Percentiles rank a stretch among this genome's conserved stretches.
Evolutionary conservation across 2,797 vertebrate genomes (phyloP).

Genomic region (Knipowitschia caucasica): DNA sequence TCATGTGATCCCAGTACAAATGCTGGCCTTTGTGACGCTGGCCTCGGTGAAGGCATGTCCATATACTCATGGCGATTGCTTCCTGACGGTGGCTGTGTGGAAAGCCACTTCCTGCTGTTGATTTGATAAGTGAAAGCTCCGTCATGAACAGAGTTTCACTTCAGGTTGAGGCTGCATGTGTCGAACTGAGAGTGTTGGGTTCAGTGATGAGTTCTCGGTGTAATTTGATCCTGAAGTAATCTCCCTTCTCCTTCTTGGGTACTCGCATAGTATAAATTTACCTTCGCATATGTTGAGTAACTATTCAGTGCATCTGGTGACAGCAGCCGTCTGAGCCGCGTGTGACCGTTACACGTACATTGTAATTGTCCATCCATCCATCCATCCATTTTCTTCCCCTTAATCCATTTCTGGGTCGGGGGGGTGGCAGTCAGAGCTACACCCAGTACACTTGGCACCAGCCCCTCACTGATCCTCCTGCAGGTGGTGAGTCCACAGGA

Average conservation of each 20-base stretch:
- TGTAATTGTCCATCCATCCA: too few species aligned
- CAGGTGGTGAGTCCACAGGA: too few species aligned
- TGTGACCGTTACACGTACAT: slow-evolving; percentile 37
- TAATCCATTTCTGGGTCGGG: too few species aligned
- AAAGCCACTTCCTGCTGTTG: slow-evolving; percentile 53
- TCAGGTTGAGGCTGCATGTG: slow-evolving; percentile 19
- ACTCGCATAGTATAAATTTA: slow-evolving; percentile 54
- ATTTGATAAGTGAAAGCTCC: slow-evolving; percentile 34
- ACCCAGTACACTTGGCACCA: too few species aligned
- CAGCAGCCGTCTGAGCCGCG: slow-evolving; percentile 42
- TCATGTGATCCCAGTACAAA: slow-evolving; percentile 40
- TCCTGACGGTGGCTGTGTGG: slow-evolving; percentile 50
- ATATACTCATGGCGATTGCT: slow-evolving; percentile 61
- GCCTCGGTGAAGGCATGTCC: slow-evolving; percentile 33
- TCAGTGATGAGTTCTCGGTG: slow-evolving; percentile 49
- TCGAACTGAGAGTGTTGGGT: slow-evolving; percentile 27
- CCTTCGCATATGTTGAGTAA: slow-evolving; percentile 20
- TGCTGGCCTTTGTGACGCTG: slow-evolving; percentile 37
- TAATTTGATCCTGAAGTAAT: slow-evolving; percentile 63
- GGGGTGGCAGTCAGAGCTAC: too few species aligned
- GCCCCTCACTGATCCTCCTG: too few species aligned
- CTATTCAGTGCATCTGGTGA: slow-evolving; percentile 22
- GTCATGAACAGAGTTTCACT: not conserved
- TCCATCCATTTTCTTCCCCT: too few species aligned
- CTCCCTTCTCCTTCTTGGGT: slow-evolving; percentile 29